A percentile compares a stretch with the other conserved stretches of the same genome.
Conservation (phyloP, 2,797 vertebrate genomes). For the Euphonia xanthogaster region DNA sequence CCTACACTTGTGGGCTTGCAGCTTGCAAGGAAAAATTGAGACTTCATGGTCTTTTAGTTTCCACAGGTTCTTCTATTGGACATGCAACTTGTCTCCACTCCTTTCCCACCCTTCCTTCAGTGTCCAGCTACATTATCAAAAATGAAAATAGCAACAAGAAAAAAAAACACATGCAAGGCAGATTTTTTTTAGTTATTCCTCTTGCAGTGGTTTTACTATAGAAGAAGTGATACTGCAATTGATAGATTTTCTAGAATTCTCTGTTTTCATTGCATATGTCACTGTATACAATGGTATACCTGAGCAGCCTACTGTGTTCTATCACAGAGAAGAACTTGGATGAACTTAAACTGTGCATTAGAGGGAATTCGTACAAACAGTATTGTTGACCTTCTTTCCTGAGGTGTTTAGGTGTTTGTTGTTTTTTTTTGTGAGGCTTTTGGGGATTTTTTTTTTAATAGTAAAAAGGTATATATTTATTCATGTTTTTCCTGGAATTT, state of each 20-base stretch:
- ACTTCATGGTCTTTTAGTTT: not conserved
- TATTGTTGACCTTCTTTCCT: not conserved
- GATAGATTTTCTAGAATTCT: not conserved
- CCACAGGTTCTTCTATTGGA: not conserved
- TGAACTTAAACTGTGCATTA: not conserved
- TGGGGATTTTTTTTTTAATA: too few species aligned
- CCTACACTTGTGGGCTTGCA: not conserved
- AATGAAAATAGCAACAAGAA: not conserved
- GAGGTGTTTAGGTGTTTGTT: too few species aligned
- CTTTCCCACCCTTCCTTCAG: not conserved
- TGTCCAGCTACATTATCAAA: not conserved
- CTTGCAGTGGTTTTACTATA: not conserved
- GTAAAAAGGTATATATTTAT: not conserved
- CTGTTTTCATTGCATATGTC: not conserved
- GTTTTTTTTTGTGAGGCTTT: not conserved
- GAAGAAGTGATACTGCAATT: not conserved
- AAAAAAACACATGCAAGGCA: accelerated
- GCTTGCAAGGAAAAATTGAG: not conserved
- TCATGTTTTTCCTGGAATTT: not conserved
- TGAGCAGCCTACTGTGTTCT: not conserved
- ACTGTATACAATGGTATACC: too few species aligned
- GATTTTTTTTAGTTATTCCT: not conserved
- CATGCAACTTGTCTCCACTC: accelerated
- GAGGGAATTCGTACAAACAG: not conserved
- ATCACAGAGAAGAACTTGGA: not conserved